A percentile compares a stretch with the other conserved stretches of the same genome.
Conservation (phyloP, 2,113 vertebrate species). For the Callithrix jacchus region DNA sequence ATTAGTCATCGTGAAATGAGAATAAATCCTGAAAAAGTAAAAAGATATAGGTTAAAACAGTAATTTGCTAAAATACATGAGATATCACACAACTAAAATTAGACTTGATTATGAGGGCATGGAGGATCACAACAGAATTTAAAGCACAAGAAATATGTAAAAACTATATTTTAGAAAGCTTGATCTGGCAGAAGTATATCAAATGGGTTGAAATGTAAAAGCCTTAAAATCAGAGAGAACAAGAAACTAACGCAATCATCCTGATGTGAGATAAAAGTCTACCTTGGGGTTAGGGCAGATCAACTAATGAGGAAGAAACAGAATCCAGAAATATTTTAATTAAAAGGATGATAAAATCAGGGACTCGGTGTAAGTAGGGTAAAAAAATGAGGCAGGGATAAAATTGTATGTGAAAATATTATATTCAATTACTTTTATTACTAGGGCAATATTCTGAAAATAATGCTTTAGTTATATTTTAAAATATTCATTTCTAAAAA, state of each 20-base stretch:
- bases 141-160: neutral
- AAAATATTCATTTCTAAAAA: neutral
- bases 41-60: neutral
- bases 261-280: neutral
- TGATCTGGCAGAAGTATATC: neutral
- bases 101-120: neutral
- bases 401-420: neutral
- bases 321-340: conserved; percentile 33
- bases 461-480: neutral
- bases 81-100: neutral
- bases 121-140: neutral
- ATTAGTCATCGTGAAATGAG: neutral
- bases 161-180: neutral
- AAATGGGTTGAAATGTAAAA: neutral
- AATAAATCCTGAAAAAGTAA: neutral
- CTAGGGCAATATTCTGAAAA: neutral
- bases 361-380: neutral
- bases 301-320: neutral
- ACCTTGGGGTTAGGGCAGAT: neutral
- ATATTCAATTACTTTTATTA: neutral
- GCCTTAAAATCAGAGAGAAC: conserved; percentile 4
- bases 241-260: conserved; percentile 3
- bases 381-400: neutral
- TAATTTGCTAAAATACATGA: neutral
- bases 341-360: neutral